phyloP scores from a whole-genome alignment of 1,140 invertebrate genomes.

The Drosophila gunungcola region DNA sequence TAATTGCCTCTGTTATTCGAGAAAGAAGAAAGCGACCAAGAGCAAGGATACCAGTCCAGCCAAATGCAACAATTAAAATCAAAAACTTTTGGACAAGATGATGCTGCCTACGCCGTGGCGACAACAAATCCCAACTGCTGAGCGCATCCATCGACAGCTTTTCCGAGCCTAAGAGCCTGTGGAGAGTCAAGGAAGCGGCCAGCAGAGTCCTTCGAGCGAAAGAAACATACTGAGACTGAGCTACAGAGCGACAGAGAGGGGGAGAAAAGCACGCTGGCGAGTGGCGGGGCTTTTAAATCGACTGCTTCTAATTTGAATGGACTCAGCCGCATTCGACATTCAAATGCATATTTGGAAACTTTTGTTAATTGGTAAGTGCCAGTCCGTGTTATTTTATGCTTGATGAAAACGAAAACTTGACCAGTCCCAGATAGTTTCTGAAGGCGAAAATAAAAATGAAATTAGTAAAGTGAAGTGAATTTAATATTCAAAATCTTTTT shows the following conservation, averaged over 20 bases:
- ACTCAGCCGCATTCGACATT: slow-evolving; percentile 83
- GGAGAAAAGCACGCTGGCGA: slow-evolving; percentile 31
- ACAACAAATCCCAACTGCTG: slow-evolving; percentile 63
- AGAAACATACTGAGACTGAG: slow-evolving; percentile 13
- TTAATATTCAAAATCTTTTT: too few relatives aligned
- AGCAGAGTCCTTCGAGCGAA: slow-evolving; percentile 6
- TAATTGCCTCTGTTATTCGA: slow-evolving; percentile 62
- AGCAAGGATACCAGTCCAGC: neutral
- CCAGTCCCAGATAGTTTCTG: slow-evolving; percentile 13
- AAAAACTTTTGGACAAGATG: slow-evolving; percentile 76
- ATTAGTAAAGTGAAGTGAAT: too few relatives aligned
- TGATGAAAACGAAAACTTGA: slow-evolving; percentile 49
- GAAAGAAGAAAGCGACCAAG: neutral
- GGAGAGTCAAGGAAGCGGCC: neutral
- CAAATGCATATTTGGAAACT: slow-evolving; percentile 85
- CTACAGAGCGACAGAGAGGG: neutral
- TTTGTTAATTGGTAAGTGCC: slow-evolving; percentile 84
- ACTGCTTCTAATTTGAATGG: slow-evolving; percentile 83
- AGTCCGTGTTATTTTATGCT: slow-evolving; percentile 49
- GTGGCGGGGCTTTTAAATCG: slow-evolving; percentile 56
- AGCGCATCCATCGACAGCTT: slow-evolving; percentile 66
- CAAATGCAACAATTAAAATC: slow-evolving; percentile 79
- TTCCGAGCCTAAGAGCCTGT: slow-evolving; percentile 32
- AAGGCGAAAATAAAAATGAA: slow-evolving; percentile 2
- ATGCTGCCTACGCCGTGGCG: slow-evolving; percentile 62